These are phyloP conservation scores for Notamacropus eugenii DNA, from an alignment of 2,797 vertebrate genomes.

Conservation along the genomic window DNA sequence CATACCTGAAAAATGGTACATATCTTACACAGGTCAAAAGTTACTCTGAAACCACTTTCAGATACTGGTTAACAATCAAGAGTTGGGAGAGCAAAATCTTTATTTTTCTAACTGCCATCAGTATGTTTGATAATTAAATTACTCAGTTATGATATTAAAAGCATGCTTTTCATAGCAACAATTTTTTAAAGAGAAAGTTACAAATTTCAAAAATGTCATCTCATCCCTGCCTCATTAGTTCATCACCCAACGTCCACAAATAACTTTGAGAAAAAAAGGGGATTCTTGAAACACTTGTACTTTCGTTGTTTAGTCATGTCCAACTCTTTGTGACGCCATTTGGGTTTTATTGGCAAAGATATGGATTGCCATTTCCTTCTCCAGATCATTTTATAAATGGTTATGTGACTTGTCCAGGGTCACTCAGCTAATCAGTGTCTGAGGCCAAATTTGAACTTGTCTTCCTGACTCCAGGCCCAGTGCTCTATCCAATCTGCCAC, in stretches of 20 bases:
- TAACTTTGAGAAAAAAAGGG: not conserved
- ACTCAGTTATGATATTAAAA: not conserved
- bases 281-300: not conserved
- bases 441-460: not conserved
- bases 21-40: not conserved
- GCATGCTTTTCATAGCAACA: too few relatives aligned
- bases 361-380: not conserved
- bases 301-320: not conserved
- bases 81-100: not conserved
- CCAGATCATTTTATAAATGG: not conserved
- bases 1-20: not conserved
- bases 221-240: not conserved
- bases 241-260: not conserved
- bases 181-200: not conserved
- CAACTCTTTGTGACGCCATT: not conserved
- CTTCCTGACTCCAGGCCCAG: not conserved
- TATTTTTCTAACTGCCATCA: not conserved
- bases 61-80: not conserved
- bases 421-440: not conserved
- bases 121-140: not conserved
- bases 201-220: not conserved
- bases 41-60: not conserved
- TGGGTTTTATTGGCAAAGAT: not conserved
- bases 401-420: not conserved
- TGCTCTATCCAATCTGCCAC: not conserved